Evolutionary conservation across 2,113 vertebrate genomes (phyloP).

Genomic region (Prietella phreatophila): DNA sequence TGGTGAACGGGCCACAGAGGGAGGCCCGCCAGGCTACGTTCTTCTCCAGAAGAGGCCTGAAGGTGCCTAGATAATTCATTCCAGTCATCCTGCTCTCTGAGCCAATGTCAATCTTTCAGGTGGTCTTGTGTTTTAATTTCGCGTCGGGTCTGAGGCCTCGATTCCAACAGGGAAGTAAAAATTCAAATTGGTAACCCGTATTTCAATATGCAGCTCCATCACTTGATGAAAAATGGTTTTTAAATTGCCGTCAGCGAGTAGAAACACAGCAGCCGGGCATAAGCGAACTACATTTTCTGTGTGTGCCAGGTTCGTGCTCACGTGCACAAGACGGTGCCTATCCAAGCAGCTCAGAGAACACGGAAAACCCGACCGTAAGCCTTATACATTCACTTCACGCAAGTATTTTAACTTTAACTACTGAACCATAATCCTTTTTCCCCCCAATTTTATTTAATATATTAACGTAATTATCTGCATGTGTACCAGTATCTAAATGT

Average conservation of each 20-base stretch:
- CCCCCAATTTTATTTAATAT: too few species aligned
- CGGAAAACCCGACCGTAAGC: slow-evolving; percentile 79
- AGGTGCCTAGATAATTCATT: slow-evolving; percentile 69
- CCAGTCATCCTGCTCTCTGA: background rate
- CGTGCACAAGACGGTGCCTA: slow-evolving; percentile 66
- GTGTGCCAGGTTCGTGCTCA: slow-evolving; percentile 75
- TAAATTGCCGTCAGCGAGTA: too few species aligned
- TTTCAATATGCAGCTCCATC: background rate
- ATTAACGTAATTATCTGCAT: too few species aligned
- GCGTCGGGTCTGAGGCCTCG: background rate
- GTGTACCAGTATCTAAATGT: too few species aligned
- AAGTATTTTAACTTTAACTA: too few species aligned
- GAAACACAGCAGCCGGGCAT: background rate
- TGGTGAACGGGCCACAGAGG: slow-evolving; percentile 73
- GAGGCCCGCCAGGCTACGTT: slow-evolving; percentile 92
- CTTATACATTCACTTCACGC: background rate
- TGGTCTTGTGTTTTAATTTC: slow-evolving; percentile 9
- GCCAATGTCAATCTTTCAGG: background rate
- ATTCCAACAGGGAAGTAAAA: slow-evolving; percentile 20
- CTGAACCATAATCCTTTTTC: too few species aligned
- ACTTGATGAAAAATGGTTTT: too few species aligned
- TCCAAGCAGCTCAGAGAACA: slow-evolving; percentile 66
- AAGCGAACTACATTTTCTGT: too few species aligned
- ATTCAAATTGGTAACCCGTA: background rate
- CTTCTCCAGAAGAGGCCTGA: slow-evolving; percentile 88